These are phyloP conservation scores for Centrocercus urophasianus DNA, from an alignment of 2,113 vertebrate species.

Conservation along the genomic window DNA sequence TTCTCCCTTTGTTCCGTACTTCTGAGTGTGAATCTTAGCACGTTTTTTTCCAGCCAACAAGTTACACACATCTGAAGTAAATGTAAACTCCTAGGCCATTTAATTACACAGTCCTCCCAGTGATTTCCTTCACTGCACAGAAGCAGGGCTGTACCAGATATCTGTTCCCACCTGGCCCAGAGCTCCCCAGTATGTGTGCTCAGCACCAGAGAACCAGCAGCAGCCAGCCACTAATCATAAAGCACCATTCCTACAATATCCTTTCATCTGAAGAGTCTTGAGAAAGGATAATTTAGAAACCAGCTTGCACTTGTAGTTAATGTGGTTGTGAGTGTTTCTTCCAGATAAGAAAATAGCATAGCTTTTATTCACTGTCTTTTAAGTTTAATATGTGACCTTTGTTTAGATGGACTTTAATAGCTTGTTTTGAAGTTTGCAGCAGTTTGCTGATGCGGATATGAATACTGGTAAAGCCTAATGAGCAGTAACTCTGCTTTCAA, in stretches of 20 bases:
- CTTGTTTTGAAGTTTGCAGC: neutral
- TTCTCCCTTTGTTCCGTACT: neutral
- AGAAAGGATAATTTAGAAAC: neutral
- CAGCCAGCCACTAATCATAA: neutral
- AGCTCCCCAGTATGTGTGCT: neutral
- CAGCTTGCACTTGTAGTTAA: neutral
- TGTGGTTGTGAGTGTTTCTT: neutral
- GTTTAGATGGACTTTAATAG: neutral
- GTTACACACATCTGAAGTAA: neutral
- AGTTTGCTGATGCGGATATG: neutral
- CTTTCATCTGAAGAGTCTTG: neutral
- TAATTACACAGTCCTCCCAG: neutral
- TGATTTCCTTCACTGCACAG: neutral
- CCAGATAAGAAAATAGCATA: neutral
- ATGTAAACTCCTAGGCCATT: neutral
- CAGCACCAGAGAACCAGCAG: neutral
- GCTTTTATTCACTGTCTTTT: neutral
- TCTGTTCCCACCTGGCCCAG: neutral
- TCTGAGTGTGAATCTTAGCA: neutral
- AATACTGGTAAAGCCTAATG: neutral
- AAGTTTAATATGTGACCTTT: neutral
- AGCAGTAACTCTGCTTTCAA: neutral
- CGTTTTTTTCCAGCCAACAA: neutral
- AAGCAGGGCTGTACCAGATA: neutral
- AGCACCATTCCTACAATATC: neutral